These are phyloP conservation scores for Dryococelus australis DNA, from an alignment of 2,888 invertebrate genomes.

Conservation along the genomic window DNA sequence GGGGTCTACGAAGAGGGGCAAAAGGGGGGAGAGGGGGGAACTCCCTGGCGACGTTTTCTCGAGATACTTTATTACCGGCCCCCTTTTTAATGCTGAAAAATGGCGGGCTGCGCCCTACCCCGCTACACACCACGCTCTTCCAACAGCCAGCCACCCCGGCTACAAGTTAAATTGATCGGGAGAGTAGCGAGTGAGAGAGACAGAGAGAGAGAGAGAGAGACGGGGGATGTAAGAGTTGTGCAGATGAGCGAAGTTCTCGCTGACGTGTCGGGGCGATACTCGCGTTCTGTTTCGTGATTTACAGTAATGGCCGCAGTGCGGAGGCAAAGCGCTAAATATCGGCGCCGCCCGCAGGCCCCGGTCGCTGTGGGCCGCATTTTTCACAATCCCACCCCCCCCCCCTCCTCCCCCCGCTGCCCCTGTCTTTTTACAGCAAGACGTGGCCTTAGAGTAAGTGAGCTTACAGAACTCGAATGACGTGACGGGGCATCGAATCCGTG, in stretches of 20 bases:
- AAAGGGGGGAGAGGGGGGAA: background rate
- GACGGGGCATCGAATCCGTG: background rate
- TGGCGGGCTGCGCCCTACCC: constrained; percentile 64
- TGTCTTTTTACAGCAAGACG: background rate
- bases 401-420: background rate
- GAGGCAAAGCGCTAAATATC: constrained; percentile 53
- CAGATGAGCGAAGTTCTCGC: constrained; percentile 16
- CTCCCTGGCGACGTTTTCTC: constrained; percentile 3
- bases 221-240: constrained; percentile 3
- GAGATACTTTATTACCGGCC: constrained; percentile 16
- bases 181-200: background rate
- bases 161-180: constrained; percentile 12
- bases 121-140: background rate
- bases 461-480: background rate
- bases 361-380: background rate
- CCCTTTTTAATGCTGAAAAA: constrained; percentile 16
- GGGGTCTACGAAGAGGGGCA: background rate
- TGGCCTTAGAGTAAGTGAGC: background rate
- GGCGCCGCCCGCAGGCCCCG: constrained; percentile 38
- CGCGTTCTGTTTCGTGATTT: constrained; percentile 50
- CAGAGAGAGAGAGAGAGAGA: background rate
- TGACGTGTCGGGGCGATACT: constrained; percentile 11
- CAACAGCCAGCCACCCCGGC: background rate
- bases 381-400: background rate
- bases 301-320: constrained; percentile 51